A percentile compares a stretch with the other conserved stretches of the same genome.
phyloP scores from a whole-genome alignment of 2,113 vertebrate species.

The Indicator indicator region DNA sequence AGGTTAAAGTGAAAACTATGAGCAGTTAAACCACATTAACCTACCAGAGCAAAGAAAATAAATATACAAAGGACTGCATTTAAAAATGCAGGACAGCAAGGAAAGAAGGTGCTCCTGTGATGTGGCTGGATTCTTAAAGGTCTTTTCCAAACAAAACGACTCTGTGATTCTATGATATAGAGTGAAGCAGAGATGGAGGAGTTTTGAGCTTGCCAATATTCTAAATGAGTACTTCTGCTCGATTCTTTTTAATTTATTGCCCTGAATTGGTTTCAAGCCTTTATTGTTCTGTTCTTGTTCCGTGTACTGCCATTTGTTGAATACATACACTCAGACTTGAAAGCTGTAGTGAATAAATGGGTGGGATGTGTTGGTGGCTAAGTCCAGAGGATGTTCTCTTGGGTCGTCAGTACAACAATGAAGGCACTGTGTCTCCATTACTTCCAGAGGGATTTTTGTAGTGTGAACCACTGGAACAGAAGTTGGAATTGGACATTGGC shows the following conservation, averaged over 20 bases:
- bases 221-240: neutral
- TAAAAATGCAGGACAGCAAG: neutral
- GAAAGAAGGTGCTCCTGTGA: neutral
- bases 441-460: neutral
- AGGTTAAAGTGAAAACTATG: neutral
- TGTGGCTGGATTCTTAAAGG: no score
- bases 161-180: neutral
- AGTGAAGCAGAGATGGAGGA: neutral
- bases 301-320: neutral
- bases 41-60: neutral
- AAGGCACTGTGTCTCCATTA: neutral
- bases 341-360: neutral
- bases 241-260: neutral
- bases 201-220: neutral
- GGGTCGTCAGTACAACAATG: neutral
- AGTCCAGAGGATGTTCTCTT: neutral
- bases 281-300: neutral
- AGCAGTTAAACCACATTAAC: neutral
- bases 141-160: neutral
- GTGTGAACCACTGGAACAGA: neutral
- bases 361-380: neutral
- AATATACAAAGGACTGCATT: neutral
- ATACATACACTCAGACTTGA: neutral
- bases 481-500: neutral
- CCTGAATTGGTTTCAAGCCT: neutral